Percentiles rank a stretch among this genome's conserved stretches.
phyloP scores from a whole-genome alignment of 2,113 vertebrate species.

The Calyptommatus sinebrachiatus region DNA sequence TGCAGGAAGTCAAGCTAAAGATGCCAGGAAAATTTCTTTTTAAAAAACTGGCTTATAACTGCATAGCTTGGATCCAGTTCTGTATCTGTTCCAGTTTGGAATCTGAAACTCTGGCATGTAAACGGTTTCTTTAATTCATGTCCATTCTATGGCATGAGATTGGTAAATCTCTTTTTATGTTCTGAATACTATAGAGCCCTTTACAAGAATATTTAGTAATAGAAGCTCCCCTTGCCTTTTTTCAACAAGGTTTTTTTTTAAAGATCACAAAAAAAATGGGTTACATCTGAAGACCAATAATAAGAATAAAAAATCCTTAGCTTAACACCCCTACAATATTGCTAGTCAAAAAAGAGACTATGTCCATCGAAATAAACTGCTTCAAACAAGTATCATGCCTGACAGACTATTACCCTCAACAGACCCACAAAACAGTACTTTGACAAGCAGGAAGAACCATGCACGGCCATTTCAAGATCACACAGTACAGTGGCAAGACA shows the following conservation, averaged over 20 bases:
- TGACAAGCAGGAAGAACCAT: slow-evolving; percentile 70
- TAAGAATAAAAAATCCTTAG: not conserved
- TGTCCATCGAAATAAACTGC: slow-evolving; percentile 51
- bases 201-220: not conserved
- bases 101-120: slow-evolving; percentile 1
- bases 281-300: slow-evolving; percentile 34
- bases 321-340: slow-evolving; percentile 43
- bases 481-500: slow-evolving; percentile 62
- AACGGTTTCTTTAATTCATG: slow-evolving; percentile 25
- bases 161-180: slow-evolving; percentile 21
- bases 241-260: not conserved
- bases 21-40: not conserved
- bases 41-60: not conserved
- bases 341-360: slow-evolving; percentile 50
- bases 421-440: slow-evolving; percentile 63
- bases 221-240: slow-evolving; percentile 3
- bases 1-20: not conserved
- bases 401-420: slow-evolving; percentile 66
- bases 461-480: slow-evolving; percentile 68
- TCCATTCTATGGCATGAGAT: slow-evolving; percentile 25
- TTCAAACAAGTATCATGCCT: slow-evolving; percentile 60
- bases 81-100: not conserved
- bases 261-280: slow-evolving; percentile 10
- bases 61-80: not conserved
- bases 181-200: slow-evolving; percentile 6